Conservation (phyloP, 2,888 invertebrate species). For the Flexamia atlantica region DNA sequence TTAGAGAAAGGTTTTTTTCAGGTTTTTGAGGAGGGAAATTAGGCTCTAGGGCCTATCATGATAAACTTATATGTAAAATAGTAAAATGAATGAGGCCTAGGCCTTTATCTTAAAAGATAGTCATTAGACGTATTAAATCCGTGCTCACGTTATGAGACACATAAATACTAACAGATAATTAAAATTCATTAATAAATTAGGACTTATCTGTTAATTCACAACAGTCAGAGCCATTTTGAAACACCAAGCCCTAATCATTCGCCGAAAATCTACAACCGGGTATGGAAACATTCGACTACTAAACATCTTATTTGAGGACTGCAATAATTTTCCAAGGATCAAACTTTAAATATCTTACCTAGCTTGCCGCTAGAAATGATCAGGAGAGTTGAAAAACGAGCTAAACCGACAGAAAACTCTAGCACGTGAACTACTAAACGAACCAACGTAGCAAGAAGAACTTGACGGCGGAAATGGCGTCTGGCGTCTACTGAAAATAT, state of each 20-base stretch:
- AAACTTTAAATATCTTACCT: constrained; percentile 5
- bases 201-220: too few species aligned
- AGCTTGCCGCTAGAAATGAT: constrained; percentile 18
- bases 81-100: too few species aligned
- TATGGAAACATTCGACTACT: not conserved
- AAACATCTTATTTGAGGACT: not conserved
- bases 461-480: constrained; percentile 41
- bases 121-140: too few species aligned
- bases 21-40: too few species aligned
- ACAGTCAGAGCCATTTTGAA: constrained; percentile 30
- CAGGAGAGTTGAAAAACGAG: not conserved
- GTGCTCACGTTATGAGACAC: too few species aligned
- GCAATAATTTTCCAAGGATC: not conserved
- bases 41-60: too few species aligned
- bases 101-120: too few species aligned
- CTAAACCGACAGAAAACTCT: not conserved
- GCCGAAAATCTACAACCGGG: not conserved
- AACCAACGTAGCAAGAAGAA: constrained; percentile 27
- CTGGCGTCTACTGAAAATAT: not conserved
- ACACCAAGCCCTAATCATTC: constrained; percentile 10
- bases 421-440: not conserved
- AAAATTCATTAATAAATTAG: too few species aligned
- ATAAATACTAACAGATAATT: too few species aligned
- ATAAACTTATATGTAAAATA: too few species aligned
- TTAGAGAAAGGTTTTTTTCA: too few species aligned